Percentiles rank a stretch among this genome's conserved stretches.
These are phyloP conservation scores for Tympanuchus pallidicinctus DNA, from an alignment of 2,113 vertebrate genomes.

Conservation along the genomic window DNA sequence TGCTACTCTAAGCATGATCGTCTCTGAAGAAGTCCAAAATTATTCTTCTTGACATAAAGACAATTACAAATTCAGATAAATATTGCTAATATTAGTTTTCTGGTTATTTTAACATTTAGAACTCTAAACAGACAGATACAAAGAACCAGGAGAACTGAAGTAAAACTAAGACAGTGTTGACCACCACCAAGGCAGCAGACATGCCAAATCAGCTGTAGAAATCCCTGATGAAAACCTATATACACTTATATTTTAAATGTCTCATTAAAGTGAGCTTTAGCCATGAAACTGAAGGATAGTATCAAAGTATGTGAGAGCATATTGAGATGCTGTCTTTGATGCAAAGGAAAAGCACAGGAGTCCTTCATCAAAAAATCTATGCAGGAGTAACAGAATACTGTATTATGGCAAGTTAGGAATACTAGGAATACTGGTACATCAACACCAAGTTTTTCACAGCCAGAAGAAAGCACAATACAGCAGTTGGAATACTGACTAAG, in stretches of 20 bases:
- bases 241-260: neutral
- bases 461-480: neutral
- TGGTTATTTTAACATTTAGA: neutral
- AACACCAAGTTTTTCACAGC: neutral
- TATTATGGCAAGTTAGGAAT: neutral
- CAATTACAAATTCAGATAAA: neutral
- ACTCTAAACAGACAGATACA: neutral
- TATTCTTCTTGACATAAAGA: neutral
- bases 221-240: neutral
- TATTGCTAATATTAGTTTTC: neutral
- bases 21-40: neutral
- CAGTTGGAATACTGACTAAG: neutral
- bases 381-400: neutral
- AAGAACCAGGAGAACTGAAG: neutral
- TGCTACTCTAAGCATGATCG: neutral
- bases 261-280: neutral
- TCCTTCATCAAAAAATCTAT: neutral
- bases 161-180: neutral
- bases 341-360: neutral
- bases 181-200: neutral
- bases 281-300: neutral
- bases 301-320: neutral
- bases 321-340: neutral
- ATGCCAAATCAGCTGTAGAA: neutral
- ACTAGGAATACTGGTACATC: neutral